These are phyloP conservation scores for Aldabrachelys gigantea DNA, from an alignment of 2,113 vertebrate species.

Conservation along the genomic window DNA sequence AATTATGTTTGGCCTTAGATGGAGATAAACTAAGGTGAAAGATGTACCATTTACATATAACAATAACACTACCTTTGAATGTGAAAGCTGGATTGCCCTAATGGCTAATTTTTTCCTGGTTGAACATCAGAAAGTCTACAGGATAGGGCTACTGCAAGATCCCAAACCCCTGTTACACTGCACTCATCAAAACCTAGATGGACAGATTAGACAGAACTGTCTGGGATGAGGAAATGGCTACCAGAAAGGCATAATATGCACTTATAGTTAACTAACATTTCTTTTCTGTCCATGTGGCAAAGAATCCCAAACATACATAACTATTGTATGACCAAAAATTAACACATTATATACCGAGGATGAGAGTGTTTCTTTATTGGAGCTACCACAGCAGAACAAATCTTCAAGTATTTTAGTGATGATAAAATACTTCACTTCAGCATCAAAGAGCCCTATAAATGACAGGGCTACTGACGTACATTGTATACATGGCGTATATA, in stretches of 20 bases:
- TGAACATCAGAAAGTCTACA: neutral
- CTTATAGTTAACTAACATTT: no score
- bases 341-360: no score
- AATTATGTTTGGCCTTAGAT: neutral
- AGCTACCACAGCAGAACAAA: no score
- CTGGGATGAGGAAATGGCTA: neutral
- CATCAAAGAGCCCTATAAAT: neutral
- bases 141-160: neutral
- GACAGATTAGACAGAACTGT: neutral
- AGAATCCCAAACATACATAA: no score
- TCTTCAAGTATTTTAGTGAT: no score
- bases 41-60: neutral
- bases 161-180: neutral
- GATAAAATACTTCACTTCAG: neutral
- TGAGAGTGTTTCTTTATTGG: no score
- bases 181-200: rapidly evolving
- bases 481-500: neutral
- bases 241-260: neutral
- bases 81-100: neutral
- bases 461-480: neutral
- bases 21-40: neutral
- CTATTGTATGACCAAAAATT: no score
- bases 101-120: rapidly evolving
- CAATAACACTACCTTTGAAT: neutral
- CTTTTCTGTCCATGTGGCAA: no score